A percentile compares a stretch with the other conserved stretches of the same genome.
phyloP scores from a whole-genome alignment of 2,113 vertebrate species.

The Rostratula benghalensis region DNA sequence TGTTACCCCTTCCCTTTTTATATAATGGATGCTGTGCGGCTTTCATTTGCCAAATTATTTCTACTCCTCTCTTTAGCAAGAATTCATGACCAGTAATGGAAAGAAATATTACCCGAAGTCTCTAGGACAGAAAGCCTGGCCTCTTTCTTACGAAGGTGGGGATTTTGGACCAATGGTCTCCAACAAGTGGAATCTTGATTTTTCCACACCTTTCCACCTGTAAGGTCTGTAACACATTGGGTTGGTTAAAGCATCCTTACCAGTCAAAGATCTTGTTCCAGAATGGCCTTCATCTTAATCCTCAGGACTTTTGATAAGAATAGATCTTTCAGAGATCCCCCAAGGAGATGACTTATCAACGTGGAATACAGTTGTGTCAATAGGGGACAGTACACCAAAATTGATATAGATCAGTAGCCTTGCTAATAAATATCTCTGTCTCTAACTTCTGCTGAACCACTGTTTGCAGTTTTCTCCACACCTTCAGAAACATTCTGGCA shows the following conservation, averaged over 20 bases:
- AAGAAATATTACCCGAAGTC: neutral
- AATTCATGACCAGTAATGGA: neutral
- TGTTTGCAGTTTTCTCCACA: neutral
- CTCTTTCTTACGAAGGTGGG: neutral
- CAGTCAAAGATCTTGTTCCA: neutral
- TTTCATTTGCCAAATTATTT: neutral
- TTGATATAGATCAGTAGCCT: neutral
- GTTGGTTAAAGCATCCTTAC: neutral
- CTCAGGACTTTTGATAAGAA: neutral
- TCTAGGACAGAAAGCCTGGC: neutral
- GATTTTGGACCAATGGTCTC: neutral
- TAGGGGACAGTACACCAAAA: neutral
- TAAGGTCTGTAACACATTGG: neutral
- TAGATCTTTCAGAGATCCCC: neutral
- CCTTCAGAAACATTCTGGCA: neutral
- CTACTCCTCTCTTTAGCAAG: neutral
- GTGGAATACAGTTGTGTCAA: neutral
- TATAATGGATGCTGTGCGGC: neutral
- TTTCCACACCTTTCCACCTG: neutral
- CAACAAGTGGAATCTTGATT: rapidly evolving
- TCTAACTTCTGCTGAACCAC: neutral
- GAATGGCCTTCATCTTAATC: neutral
- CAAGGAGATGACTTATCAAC: neutral
- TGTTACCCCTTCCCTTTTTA: neutral
- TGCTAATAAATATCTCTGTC: neutral